Evolutionary conservation across 2,113 vertebrate genomes (phyloP).

Genomic region (Tricholaema leucomelas): DNA sequence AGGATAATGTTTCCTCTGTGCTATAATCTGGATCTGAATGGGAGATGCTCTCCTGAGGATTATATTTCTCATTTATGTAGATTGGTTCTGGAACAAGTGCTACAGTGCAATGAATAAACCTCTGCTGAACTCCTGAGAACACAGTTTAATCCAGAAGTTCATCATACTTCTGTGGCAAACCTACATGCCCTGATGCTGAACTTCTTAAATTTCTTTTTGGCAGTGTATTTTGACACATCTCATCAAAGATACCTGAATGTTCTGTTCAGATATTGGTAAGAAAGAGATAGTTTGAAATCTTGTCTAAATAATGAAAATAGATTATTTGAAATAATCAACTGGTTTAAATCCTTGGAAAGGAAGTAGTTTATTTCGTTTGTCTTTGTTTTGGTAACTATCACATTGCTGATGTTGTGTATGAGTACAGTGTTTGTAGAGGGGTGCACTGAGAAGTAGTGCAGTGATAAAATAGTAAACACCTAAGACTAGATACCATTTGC

Average conservation of each 20-base stretch:
- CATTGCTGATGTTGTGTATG: background rate
- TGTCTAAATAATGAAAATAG: background rate
- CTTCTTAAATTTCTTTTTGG: background rate
- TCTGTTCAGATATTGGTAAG: background rate
- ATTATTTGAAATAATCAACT: background rate
- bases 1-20: background rate
- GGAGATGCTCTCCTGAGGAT: background rate
- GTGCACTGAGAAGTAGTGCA: background rate
- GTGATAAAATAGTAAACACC: background rate
- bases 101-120: background rate
- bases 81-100: background rate
- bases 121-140: background rate
- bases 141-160: background rate
- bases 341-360: background rate
- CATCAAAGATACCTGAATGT: background rate
- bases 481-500: background rate
- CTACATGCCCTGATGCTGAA: background rate
- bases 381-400: background rate
- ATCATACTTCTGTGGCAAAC: background rate
- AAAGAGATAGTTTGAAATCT: background rate
- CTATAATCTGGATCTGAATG: background rate
- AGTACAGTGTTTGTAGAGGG: background rate
- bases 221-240: background rate
- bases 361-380: background rate
- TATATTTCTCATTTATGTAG: background rate